A percentile compares a stretch with the other conserved stretches of the same genome.
These are phyloP conservation scores for Myanophis thanlyinensis DNA, from an alignment of 2,113 vertebrate genomes.

Conservation along the genomic window DNA sequence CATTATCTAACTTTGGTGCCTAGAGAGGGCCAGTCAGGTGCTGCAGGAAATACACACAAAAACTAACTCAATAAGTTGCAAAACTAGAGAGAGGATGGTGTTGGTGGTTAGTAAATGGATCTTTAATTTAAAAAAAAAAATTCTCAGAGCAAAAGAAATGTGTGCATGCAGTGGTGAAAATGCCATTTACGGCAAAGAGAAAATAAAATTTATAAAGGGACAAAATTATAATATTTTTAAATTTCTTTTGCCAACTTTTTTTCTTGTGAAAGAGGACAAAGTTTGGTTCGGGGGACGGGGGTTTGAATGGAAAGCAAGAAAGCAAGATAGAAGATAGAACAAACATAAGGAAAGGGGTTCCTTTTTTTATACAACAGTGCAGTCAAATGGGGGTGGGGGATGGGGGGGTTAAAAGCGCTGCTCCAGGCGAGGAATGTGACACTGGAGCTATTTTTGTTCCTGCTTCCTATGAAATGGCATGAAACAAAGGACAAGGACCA, in stretches of 20 bases:
- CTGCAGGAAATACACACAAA: neutral
- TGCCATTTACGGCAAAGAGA: neutral
- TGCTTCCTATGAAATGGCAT: neutral
- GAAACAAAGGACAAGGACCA: slow-evolving; percentile 41
- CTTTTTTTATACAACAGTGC: slow-evolving; percentile 16
- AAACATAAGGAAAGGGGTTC: neutral
- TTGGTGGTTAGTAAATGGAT: neutral
- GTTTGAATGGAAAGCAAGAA: neutral
- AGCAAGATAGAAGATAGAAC: neutral
- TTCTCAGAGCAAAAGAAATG: neutral
- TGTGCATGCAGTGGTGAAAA: neutral
- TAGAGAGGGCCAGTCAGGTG: neutral
- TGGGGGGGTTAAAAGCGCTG: neutral
- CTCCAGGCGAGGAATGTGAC: slow-evolving; percentile 31
- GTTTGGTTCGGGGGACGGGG: neutral
- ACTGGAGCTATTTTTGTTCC: slow-evolving; percentile 55
- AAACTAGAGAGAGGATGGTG: neutral
- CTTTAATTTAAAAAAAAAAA: neutral
- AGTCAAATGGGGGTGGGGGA: neutral
- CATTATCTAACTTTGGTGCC: neutral
- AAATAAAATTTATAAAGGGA: neutral
- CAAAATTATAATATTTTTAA: neutral
- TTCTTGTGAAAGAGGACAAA: neutral
- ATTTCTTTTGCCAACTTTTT: neutral
- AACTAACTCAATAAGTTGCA: neutral